Conservation (phyloP, 2,888 invertebrate genomes). For the Heliconius charithonia region DNA sequence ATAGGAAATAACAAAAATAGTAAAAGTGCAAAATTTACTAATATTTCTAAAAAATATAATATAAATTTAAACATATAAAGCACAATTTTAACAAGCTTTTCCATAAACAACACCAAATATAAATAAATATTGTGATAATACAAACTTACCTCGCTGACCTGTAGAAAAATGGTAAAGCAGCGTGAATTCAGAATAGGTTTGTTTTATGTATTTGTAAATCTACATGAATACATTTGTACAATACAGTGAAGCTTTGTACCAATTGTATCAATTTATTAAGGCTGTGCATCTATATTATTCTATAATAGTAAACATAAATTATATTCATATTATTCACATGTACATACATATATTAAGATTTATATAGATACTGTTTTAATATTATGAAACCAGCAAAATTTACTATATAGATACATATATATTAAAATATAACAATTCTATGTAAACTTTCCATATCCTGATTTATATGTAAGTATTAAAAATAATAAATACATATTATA, state of each 20-base stretch:
- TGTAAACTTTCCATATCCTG: not conserved
- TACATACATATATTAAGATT: not conserved
- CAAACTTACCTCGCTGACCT: conserved; percentile 77
- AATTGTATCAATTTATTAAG: not conserved
- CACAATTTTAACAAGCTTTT: not conserved
- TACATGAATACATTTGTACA: conserved; percentile 15
- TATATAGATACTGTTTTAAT: not conserved
- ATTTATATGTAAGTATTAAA: not conserved
- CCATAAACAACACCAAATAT: not conserved
- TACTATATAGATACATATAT: not conserved
- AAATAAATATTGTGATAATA: not conserved
- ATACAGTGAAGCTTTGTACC: conserved; percentile 3
- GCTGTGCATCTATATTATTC: conserved; percentile 10
- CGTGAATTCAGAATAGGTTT: conserved; percentile 63
- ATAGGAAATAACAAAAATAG: not conserved
- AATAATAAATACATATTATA: not conserved
- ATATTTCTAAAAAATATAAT: not conserved
- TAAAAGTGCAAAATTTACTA: not conserved
- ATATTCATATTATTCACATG: not conserved
- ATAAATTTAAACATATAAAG: not conserved
- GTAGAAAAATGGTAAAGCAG: conserved; percentile 66
- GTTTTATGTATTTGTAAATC: conserved; percentile 24
- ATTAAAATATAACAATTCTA: not conserved
- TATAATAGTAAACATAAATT: conserved; percentile 5
- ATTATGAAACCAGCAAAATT: not conserved